Conservation (phyloP, 1,140 invertebrate species). For the Chionoecetes opilio region DNA sequence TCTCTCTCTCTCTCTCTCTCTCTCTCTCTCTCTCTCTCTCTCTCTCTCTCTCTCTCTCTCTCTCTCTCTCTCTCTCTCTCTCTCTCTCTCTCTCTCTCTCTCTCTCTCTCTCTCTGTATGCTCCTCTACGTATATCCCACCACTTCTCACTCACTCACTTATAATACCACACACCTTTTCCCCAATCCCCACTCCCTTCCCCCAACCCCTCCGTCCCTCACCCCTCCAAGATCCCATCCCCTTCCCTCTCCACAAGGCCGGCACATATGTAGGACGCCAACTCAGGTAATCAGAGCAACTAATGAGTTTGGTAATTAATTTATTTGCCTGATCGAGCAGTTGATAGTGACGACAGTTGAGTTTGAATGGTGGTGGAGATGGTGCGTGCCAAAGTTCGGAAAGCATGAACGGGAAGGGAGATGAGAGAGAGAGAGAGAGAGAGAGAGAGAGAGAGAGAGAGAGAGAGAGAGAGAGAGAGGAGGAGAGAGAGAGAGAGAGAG, state of each 20-base stretch:
- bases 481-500: too few species aligned
- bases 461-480: too few species aligned
- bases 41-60: constrained; percentile 47
- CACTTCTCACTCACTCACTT: too few species aligned
- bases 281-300: background rate
- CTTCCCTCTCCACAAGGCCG: too few species aligned
- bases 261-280: too few species aligned
- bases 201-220: too few species aligned
- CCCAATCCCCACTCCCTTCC: too few species aligned
- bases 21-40: constrained; percentile 46
- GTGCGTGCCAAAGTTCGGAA: background rate
- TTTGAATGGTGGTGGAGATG: background rate
- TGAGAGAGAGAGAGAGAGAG: too few species aligned
- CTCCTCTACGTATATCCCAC: too few species aligned
- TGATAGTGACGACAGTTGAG: background rate
- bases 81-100: background rate
- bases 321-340: background rate
- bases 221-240: too few species aligned
- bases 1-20: constrained; percentile 32
- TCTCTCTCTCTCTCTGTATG: background rate
- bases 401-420: background rate
- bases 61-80: background rate
- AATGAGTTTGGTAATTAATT: constrained; percentile 31
- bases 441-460: too few species aligned
- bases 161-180: too few species aligned